Evolutionary conservation across 53 echinoderm and acorn worm genomes (phyloP), one percentile per base, ranked within the genome.

Genomic region (Glandiceps talaboti): DNA sequence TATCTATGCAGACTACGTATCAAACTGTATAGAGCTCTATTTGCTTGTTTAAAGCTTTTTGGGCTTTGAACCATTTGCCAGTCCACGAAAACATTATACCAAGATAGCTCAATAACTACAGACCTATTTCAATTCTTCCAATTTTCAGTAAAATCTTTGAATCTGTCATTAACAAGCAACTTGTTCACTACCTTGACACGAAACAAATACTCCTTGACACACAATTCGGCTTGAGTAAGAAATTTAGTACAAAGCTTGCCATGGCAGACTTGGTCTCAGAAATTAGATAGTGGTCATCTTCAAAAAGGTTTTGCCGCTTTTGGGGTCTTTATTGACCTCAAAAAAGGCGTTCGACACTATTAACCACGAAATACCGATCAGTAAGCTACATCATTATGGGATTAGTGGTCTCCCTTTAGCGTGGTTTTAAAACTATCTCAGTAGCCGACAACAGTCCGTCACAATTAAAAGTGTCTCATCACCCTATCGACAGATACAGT

Each of bases 221-320:
- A 45, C 64, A 83, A 64, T 83, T 83, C 28, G 83, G 83, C 1
- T 83, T 83, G 30, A 26, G 77, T 1, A 30, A 20, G 26, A 77
- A 76, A 14, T 77, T 76, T 33, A 76, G 64, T 25, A 83, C 83
- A 30, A 72, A 77, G 33, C 30, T 77, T 76, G 83, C 30, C 30
- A 10, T 77, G 14, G 77, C 77, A 1, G 33, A 77, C 20, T 45
- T 76, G 27, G 77, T 77, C 76, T 76, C 76, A 26, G 1, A 28
- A 33, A 1, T 83, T n/a, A n/a, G n/a, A n/a, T n/a, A 76, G 33
- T 29, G 31, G 12, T 64, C 64, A 76, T 76, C 27, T 83, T 28
- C 29, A 33, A 1, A 29, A 32, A 33, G 33, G 30, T 10, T 32
- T 83, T 26, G 29, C 14, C 30, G 28, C 73, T 28, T 29, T 20